These are phyloP conservation scores for Stramonita haemastoma DNA, from an alignment of 2,888 invertebrate species.

Conservation along the genomic window DNA sequence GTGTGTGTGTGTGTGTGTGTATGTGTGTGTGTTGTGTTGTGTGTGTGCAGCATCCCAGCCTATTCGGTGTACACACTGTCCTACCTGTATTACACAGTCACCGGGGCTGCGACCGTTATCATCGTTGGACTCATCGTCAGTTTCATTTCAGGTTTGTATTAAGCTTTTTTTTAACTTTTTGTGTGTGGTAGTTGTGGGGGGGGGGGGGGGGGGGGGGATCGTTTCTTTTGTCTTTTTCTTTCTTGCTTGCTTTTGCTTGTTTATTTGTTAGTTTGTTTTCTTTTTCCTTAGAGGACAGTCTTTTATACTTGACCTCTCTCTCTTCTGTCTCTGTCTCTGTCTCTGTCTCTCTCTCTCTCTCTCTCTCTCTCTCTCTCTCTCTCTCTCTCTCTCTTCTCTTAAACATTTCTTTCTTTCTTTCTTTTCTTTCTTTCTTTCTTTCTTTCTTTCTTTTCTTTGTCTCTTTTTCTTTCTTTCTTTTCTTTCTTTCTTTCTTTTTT, in stretches of 20 bases:
- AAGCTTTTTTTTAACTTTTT: not conserved
- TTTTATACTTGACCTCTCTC: not conserved
- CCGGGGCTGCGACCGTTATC: slow-evolving; percentile 52
- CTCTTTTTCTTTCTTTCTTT: too few relatives aligned
- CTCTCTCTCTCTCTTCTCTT: not conserved
- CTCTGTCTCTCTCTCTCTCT: too few relatives aligned
- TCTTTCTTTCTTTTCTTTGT: not conserved
- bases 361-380: not conserved
- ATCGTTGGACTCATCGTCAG: slow-evolving; percentile 54
- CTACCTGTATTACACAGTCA: slow-evolving; percentile 58
- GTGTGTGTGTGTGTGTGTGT: not conserved
- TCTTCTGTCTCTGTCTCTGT: not conserved
- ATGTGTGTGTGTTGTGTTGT: not conserved
- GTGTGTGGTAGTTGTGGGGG: not conserved
- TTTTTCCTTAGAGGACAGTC: not conserved
- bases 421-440: too few relatives aligned
- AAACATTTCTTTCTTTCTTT: too few relatives aligned
- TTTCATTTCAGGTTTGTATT: slow-evolving; percentile 51
- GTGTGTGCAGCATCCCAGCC: slow-evolving; percentile 30
- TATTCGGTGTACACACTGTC: slow-evolving; percentile 55
- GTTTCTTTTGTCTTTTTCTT: too few relatives aligned
- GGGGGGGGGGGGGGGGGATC: too few relatives aligned
- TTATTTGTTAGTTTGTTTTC: too few relatives aligned
- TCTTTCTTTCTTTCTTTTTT: too few relatives aligned
- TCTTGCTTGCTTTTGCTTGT: too few relatives aligned